These are phyloP conservation scores for Leptinotarsa haldemani DNA, from an alignment of 2,888 invertebrate species.

Conservation along the genomic window DNA sequence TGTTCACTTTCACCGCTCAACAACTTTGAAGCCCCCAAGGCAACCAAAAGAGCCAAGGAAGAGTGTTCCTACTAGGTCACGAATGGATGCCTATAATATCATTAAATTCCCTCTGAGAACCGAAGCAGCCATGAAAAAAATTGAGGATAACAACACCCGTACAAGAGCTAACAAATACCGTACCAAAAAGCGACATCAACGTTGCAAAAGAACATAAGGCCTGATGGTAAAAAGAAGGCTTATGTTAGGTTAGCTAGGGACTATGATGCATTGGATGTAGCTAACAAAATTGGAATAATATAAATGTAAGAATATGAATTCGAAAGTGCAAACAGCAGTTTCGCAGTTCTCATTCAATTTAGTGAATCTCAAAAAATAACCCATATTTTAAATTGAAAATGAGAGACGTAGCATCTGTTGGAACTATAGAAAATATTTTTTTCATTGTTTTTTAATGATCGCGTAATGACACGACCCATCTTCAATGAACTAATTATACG, in stretches of 20 bases:
- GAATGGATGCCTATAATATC: constrained; percentile 97
- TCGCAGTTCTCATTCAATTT: too few species aligned
- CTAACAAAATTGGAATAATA: constrained; percentile 98
- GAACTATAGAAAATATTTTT: too few species aligned
- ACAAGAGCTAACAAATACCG: constrained; percentile 96
- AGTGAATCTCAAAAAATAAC: too few species aligned
- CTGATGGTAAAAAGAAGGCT: constrained; percentile 97
- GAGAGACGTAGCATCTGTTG: too few species aligned
- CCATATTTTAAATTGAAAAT: too few species aligned
- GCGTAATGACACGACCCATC: too few species aligned
- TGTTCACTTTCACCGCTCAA: constrained; percentile 95
- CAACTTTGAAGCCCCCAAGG: constrained; percentile 90
- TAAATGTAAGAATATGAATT: constrained; percentile 68
- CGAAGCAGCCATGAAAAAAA: constrained; percentile 99
- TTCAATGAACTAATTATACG: too few species aligned
- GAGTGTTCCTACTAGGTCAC: constrained; percentile 85
- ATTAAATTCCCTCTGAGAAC: constrained; percentile 98
- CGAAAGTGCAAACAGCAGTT: too few species aligned
- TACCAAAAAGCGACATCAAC: constrained; percentile 96
- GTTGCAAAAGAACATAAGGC: constrained; percentile 98
- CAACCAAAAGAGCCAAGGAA: constrained; percentile 96
- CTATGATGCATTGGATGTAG: constrained; percentile 99
- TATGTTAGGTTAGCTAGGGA: constrained; percentile 97
- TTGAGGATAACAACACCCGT: constrained; percentile 99
- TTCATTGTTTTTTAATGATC: too few species aligned